Evolutionary conservation across 92 coral and sea anemone genomes (phyloP).

Genomic region (Palythoa caribaeorum): DNA sequence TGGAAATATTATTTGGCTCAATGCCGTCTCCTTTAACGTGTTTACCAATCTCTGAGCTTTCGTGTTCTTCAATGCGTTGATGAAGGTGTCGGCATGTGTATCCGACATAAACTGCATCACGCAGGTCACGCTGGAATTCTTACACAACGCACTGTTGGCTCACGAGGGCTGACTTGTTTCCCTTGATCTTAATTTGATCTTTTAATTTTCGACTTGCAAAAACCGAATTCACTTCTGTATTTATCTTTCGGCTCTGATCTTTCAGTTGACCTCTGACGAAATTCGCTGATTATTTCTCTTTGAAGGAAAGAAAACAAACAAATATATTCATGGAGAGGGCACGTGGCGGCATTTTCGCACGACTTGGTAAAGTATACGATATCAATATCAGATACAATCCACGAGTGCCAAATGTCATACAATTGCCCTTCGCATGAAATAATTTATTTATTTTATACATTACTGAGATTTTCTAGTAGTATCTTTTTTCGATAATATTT

Average conservation of each 20-base stretch:
- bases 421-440: too few species aligned
- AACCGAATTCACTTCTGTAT: not conserved
- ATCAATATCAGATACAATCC: too few species aligned
- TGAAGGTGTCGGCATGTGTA: not conserved
- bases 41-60: not conserved
- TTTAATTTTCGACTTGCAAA: not conserved
- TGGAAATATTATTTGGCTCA: too few species aligned
- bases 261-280: constrained; percentile 29
- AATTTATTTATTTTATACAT: too few species aligned
- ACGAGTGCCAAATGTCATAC: too few species aligned
- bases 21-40: not conserved
- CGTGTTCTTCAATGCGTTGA: not conserved
- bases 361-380: too few species aligned
- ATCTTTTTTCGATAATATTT: too few species aligned
- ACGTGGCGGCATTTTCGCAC: too few species aligned
- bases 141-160: not conserved
- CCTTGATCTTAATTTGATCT: too few species aligned
- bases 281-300: constrained; percentile 35
- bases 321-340: too few species aligned
- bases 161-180: not conserved
- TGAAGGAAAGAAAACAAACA: constrained; percentile 14
- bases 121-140: too few species aligned
- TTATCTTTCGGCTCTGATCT: constrained; percentile 21
- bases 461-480: too few species aligned
- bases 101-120: not conserved